These are phyloP conservation scores for Rhinichthys klamathensis DNA, from an alignment of 2,113 vertebrate species.

Conservation along the genomic window DNA sequence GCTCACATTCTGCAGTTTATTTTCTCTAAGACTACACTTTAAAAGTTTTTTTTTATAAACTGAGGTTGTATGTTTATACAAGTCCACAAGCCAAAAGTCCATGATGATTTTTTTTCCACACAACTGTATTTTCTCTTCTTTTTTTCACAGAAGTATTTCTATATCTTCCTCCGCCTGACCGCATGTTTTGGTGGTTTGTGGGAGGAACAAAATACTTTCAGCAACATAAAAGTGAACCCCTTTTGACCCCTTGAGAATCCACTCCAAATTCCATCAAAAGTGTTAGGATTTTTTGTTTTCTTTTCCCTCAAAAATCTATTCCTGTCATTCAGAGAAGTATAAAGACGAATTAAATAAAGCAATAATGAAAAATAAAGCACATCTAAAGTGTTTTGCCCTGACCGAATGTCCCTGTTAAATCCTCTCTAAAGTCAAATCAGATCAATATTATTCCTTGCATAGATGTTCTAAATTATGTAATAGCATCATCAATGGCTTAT, in stretches of 20 bases:
- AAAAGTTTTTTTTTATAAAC: background rate
- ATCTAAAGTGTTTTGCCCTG: background rate
- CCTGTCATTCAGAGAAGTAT: background rate
- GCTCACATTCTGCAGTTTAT: background rate
- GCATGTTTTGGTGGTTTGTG: slow-evolving; percentile 6
- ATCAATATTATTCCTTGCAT: slow-evolving; percentile 2
- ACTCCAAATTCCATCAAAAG: background rate
- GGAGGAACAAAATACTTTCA: background rate
- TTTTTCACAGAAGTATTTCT: background rate
- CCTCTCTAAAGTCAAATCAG: background rate
- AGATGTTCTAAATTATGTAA: background rate
- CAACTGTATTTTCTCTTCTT: too few relatives aligned
- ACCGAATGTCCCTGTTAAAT: slow-evolving; percentile 1
- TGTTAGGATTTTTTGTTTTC: background rate
- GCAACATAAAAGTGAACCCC: background rate
- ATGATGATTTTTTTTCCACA: background rate
- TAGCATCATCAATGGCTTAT: background rate
- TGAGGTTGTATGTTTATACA: background rate
- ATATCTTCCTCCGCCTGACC: background rate
- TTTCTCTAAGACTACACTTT: background rate
- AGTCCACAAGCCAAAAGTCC: background rate
- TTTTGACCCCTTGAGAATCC: background rate
- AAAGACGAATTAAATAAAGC: background rate
- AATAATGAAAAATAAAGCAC: background rate
- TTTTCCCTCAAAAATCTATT: background rate